Conservation (phyloP, 1,140 invertebrate species). For the Neocloeon triangulifer region DNA sequence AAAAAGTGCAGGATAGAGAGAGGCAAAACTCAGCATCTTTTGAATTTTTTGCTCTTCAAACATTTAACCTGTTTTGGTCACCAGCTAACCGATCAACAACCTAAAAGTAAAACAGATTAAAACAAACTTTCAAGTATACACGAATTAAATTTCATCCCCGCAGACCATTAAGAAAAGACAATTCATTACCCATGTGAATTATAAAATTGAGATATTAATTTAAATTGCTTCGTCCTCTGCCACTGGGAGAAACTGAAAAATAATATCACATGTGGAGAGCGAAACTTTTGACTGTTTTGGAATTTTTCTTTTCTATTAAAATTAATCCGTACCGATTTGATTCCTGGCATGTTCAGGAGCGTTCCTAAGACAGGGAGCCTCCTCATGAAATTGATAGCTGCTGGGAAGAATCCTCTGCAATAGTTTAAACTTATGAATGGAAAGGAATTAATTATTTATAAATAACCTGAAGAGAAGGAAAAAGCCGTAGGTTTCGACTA, state of each 20-base stretch:
- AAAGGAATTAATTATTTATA: not conserved
- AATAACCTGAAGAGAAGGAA: constrained; percentile 49
- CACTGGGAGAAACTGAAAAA: constrained; percentile 1
- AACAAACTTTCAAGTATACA: not conserved
- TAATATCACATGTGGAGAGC: not conserved
- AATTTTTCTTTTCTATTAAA: constrained; percentile 5
- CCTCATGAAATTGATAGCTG: constrained; percentile 50
- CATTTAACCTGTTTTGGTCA: constrained; percentile 32
- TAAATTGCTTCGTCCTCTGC: no score
- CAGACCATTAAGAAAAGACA: not conserved
- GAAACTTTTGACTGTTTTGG: constrained; percentile 3
- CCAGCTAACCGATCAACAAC: constrained; percentile 31
- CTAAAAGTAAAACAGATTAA: constrained; percentile 13
- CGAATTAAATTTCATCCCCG: not conserved
- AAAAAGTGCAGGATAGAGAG: no score
- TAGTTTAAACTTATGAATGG: not conserved
- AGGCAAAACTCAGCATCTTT: no score
- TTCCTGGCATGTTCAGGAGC: constrained; percentile 49
- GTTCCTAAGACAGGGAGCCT: constrained; percentile 39
- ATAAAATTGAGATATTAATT: not conserved
- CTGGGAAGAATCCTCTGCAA: constrained; percentile 35
- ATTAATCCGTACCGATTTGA: constrained; percentile 25
- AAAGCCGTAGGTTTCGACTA: constrained; percentile 81
- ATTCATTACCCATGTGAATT: not conserved
- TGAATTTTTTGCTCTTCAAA: constrained; percentile 22